Conservation (phyloP, 2,888 invertebrate species). For the Aricia artaxerxes region DNA sequence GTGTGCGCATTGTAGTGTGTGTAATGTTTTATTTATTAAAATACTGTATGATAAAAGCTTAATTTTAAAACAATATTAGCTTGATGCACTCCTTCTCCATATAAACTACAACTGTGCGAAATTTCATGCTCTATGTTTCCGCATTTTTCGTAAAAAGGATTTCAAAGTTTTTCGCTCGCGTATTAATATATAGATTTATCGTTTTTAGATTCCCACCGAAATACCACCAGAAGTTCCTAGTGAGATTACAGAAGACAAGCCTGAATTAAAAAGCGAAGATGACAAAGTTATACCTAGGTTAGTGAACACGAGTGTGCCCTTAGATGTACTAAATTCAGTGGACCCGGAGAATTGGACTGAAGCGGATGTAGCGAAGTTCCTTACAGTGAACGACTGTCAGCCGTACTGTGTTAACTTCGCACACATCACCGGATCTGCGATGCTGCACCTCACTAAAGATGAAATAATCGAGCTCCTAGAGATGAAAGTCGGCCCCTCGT, state of each 20-base stretch:
- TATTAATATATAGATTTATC: too few relatives aligned
- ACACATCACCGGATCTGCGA: conserved; percentile 88
- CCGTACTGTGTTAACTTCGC: conserved; percentile 85
- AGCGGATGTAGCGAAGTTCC: conserved; percentile 91
- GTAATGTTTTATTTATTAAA: too few relatives aligned
- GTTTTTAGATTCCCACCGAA: conserved; percentile 51
- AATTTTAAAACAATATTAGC: too few relatives aligned
- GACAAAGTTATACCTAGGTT: conserved; percentile 83
- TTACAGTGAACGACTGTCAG: conserved; percentile 92
- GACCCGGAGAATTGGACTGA: conserved; percentile 86
- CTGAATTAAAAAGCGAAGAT: conserved; percentile 51
- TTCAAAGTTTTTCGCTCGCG: too few relatives aligned
- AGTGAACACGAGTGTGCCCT: conserved; percentile 78
- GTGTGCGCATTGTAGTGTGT: too few relatives aligned
- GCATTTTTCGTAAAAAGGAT: too few relatives aligned
- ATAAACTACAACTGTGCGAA: too few relatives aligned
- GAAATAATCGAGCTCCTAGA: conserved; percentile 93
- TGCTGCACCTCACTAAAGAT: conserved; percentile 92
- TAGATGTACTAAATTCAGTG: conserved; percentile 75
- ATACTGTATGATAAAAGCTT: too few relatives aligned
- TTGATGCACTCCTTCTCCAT: too few relatives aligned
- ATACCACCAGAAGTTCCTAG: conserved; percentile 48
- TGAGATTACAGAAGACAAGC: conserved; percentile 45
- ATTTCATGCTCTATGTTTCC: too few relatives aligned
- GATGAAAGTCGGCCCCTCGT: conserved; percentile 96